A percentile compares a stretch with the other conserved stretches of the same genome.
Evolutionary conservation across 2,797 vertebrate species (phyloP).

Genomic region (Ambastaia sidthimunki): DNA sequence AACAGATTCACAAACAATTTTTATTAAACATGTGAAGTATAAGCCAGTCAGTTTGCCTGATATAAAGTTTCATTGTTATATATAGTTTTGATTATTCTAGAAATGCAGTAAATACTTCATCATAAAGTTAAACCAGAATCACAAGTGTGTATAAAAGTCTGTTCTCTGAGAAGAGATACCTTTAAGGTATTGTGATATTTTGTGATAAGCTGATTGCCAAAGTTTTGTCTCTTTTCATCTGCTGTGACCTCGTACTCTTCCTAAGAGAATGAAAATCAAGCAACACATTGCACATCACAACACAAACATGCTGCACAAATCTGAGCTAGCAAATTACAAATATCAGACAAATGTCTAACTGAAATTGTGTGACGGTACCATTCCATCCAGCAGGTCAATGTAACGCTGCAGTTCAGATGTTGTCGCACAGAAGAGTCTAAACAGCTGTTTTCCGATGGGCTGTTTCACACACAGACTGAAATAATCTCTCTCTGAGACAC

Average conservation of each 20-base stretch:
- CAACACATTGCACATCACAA: background rate
- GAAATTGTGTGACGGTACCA: slow-evolving; percentile 70
- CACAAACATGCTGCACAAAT: background rate
- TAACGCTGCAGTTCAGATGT: slow-evolving; percentile 72
- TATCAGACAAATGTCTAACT: background rate
- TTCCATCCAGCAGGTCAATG: slow-evolving; percentile 75
- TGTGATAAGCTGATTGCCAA: slow-evolving; percentile 73
- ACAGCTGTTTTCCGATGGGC: slow-evolving; percentile 83
- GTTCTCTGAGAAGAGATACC: slow-evolving; percentile 64
- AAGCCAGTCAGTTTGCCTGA: no score
- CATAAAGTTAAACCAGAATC: background rate
- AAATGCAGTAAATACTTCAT: no score
- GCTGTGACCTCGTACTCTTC: slow-evolving; percentile 76
- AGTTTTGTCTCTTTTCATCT: slow-evolving; percentile 74
- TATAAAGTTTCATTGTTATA: no score
- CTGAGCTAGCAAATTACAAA: background rate
- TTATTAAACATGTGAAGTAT: no score
- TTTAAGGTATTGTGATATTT: slow-evolving; percentile 70
- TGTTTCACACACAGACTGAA: slow-evolving; percentile 81
- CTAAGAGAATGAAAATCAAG: slow-evolving; percentile 62
- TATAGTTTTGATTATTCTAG: no score
- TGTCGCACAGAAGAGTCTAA: slow-evolving; percentile 81
- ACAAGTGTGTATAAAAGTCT: background rate
- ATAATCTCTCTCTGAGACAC: slow-evolving; percentile 79
- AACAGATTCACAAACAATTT: slow-evolving; percentile 44